These are phyloP conservation scores for Microchrysa polita DNA, from an alignment of 2,888 invertebrate genomes.

Conservation along the genomic window DNA sequence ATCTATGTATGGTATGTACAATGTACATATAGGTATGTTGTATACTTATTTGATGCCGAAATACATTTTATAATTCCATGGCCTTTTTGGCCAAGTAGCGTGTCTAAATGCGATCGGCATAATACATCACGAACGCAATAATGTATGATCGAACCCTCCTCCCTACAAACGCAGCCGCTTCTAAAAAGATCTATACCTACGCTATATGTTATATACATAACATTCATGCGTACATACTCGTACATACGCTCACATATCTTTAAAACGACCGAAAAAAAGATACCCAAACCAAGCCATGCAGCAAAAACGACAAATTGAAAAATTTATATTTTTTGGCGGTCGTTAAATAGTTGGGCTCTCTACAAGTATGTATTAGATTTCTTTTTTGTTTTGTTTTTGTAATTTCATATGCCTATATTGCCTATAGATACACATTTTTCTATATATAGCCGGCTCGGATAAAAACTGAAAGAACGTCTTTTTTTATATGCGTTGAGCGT, in stretches of 20 bases:
- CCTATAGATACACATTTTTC: too few species aligned
- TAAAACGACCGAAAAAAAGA: not conserved
- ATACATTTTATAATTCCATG: slow-evolving; percentile 27
- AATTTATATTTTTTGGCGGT: slow-evolving; percentile 23
- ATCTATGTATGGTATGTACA: too few species aligned
- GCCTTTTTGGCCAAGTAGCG: slow-evolving; percentile 30
- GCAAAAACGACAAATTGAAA: slow-evolving; percentile 17
- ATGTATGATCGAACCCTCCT: too few species aligned
- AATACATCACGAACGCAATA: slow-evolving; percentile 9
- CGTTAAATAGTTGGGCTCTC: slow-evolving; percentile 5
- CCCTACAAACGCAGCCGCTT: too few species aligned
- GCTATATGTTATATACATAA: too few species aligned
- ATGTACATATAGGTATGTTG: too few species aligned
- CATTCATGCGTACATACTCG: not conserved
- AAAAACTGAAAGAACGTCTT: slow-evolving; percentile 28
- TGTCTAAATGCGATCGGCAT: slow-evolving; percentile 28
- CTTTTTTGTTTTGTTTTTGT: slow-evolving; percentile 8
- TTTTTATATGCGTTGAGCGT: not conserved
- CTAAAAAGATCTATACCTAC: too few species aligned
- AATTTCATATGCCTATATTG: too few species aligned
- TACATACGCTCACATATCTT: not conserved
- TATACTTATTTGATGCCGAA: not conserved
- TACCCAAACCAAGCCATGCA: not conserved
- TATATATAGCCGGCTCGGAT: not conserved
- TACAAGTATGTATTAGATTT: not conserved